These are phyloP conservation scores for Drosophila neotestacea DNA, from an alignment of 2,888 invertebrate species.

Conservation along the genomic window DNA sequence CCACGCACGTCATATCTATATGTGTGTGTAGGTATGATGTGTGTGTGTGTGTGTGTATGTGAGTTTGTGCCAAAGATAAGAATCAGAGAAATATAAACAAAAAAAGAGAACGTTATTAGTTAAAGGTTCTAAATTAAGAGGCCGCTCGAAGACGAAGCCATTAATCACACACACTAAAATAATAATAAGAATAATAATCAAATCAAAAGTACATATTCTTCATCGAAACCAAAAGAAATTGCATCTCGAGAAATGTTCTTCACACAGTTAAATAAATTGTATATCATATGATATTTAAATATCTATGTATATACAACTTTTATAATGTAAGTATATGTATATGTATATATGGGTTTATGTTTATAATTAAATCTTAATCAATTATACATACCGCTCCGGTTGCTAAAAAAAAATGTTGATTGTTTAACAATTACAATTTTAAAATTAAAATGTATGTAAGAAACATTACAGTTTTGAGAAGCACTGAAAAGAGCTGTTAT, in stretches of 20 bases:
- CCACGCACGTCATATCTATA: conserved; percentile 97
- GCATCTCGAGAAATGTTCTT: conserved; percentile 32
- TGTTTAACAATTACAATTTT: conserved; percentile 69
- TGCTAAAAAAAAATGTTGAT: conserved; percentile 79
- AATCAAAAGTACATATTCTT: conserved; percentile 8
- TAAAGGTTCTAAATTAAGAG: conserved; percentile 16
- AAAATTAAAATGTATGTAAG: conserved; percentile 48
- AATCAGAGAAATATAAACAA: conserved; percentile 71
- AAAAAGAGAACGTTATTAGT: conserved; percentile 48
- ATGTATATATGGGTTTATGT: conserved; percentile 38
- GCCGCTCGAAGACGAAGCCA: conserved; percentile 20
- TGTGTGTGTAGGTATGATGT: conserved; percentile 13
- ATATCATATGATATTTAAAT: conserved; percentile 13
- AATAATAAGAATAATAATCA: conserved; percentile 1
- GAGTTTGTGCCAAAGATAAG: conserved; percentile 64
- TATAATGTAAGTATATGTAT: conserved; percentile 19
- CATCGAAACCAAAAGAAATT: conserved; percentile 35
- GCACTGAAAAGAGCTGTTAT: conserved; percentile 82
- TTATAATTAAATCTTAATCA: conserved; percentile 48
- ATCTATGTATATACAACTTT: neutral
- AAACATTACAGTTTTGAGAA: conserved; percentile 66
- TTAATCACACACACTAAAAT: conserved; percentile 2
- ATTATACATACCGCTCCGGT: conserved; percentile 82
- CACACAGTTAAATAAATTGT: conserved; percentile 46
- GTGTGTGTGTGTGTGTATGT: conserved; percentile 1